Conservation (phyloP, 2,888 invertebrate genomes). For the Philereme vetulata region DNA sequence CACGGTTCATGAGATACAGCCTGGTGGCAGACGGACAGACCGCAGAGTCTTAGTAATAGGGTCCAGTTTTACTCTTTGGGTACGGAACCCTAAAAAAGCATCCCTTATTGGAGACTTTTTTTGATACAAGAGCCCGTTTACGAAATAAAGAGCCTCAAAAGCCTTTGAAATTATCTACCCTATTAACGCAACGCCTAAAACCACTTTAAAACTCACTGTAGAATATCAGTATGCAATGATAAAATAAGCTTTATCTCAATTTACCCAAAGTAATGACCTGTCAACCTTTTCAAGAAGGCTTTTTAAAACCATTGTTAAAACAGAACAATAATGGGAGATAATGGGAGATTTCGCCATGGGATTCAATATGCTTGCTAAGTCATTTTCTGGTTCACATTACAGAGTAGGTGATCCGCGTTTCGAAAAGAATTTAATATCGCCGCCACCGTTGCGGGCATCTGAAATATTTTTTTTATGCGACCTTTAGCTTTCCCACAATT, state of each 20-base stretch:
- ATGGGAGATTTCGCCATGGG: constrained; percentile 16
- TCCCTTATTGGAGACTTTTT: too few relatives aligned
- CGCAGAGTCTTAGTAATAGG: too few relatives aligned
- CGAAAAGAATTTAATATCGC: constrained; percentile 54
- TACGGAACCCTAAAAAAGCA: too few relatives aligned
- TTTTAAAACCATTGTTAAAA: constrained; percentile 18
- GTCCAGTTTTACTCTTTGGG: too few relatives aligned
- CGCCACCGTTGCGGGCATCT: constrained; percentile 37
- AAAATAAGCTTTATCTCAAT: not conserved
- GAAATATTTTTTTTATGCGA: constrained; percentile 50
- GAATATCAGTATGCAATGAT: not conserved
- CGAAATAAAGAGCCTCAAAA: too few relatives aligned
- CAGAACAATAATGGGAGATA: constrained; percentile 19
- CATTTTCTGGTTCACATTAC: constrained; percentile 11
- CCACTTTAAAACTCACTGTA: too few relatives aligned
- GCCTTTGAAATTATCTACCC: too few relatives aligned
- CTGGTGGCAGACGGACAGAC: too few relatives aligned
- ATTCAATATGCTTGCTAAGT: constrained; percentile 9
- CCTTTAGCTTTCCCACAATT: constrained; percentile 41
- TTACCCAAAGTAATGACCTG: not conserved
- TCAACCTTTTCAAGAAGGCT: not conserved
- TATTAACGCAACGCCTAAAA: too few relatives aligned
- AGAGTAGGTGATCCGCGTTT: constrained; percentile 40
- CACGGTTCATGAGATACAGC: too few relatives aligned
- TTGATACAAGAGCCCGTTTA: too few relatives aligned